phyloP scores from a whole-genome alignment of 1,140 invertebrate species.

The Pectinophora gossypiella region DNA sequence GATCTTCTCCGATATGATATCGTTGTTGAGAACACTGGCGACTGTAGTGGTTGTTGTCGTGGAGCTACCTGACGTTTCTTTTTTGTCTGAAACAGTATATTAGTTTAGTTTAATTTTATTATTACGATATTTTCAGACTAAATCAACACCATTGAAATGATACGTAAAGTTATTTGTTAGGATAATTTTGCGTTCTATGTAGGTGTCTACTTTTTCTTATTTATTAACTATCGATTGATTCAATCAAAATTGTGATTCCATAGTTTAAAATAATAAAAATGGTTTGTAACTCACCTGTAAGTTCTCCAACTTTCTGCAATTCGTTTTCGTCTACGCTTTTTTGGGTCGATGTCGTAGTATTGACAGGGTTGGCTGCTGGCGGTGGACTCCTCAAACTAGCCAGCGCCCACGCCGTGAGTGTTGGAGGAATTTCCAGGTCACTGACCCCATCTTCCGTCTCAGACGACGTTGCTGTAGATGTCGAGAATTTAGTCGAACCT shows the following conservation, averaged over 20 bases:
- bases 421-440: slow-evolving; percentile 62
- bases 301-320: slow-evolving; percentile 55
- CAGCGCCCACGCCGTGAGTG: slow-evolving; percentile 58
- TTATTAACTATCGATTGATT: too few species aligned
- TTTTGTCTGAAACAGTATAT: slow-evolving; percentile 51
- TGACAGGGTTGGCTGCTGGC: slow-evolving; percentile 29
- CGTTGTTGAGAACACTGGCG: slow-evolving; percentile 24
- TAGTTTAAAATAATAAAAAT: too few species aligned
- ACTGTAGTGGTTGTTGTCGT: slow-evolving; percentile 20
- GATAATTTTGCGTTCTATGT: too few species aligned
- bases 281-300: slow-evolving; percentile 37
- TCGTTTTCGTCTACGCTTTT: slow-evolving; percentile 62
- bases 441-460: slow-evolving; percentile 29
- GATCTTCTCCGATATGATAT: slow-evolving; percentile 39
- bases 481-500: slow-evolving; percentile 52
- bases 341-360: slow-evolving; percentile 35
- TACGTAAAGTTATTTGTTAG: too few species aligned
- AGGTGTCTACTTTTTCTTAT: too few species aligned
- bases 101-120: slow-evolving; percentile 7
- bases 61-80: slow-evolving; percentile 21
- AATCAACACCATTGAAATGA: neutral
- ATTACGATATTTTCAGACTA: neutral
- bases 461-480: slow-evolving; percentile 36
- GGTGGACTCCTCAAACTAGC: slow-evolving; percentile 54
- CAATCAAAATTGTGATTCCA: too few species aligned